A percentile compares a stretch with the other conserved stretches of the same genome.
These are phyloP conservation scores for Dryobota labecula DNA, from an alignment of 2,888 invertebrate species.

Conservation along the genomic window DNA sequence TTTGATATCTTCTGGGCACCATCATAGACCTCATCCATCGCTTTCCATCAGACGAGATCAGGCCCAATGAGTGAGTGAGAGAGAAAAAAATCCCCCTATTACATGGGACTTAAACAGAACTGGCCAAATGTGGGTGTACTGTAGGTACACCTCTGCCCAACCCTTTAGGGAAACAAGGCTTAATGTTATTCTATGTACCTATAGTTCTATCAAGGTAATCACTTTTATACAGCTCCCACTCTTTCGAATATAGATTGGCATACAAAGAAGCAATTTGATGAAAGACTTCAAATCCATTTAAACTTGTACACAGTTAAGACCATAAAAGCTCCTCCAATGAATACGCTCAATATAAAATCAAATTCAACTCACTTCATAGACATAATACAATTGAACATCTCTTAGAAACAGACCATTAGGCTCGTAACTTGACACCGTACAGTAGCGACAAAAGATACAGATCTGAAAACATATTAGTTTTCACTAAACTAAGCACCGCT, in stretches of 20 bases:
- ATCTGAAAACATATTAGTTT: constrained; percentile 89
- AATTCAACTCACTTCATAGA: constrained; percentile 44
- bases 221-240: not conserved
- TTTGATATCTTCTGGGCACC: too few relatives aligned
- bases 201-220: not conserved
- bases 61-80: too few relatives aligned
- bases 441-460: constrained; percentile 78
- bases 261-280: not conserved
- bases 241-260: not conserved
- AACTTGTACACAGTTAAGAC: constrained; percentile 6
- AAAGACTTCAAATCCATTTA: constrained; percentile 9
- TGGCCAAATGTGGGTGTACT: too few relatives aligned
- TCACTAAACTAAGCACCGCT: constrained; percentile 83
- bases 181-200: not conserved
- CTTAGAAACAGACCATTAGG: constrained; percentile 68
- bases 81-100: too few relatives aligned
- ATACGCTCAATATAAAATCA: constrained; percentile 48
- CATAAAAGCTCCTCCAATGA: constrained; percentile 16
- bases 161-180: too few relatives aligned
- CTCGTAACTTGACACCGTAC: constrained; percentile 76
- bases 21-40: too few relatives aligned
- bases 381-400: constrained; percentile 56
- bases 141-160: too few relatives aligned
- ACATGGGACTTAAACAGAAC: too few relatives aligned
- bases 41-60: too few relatives aligned